Conservation (phyloP, 2,113 vertebrate genomes). For the Muntiacus reevesi region DNA sequence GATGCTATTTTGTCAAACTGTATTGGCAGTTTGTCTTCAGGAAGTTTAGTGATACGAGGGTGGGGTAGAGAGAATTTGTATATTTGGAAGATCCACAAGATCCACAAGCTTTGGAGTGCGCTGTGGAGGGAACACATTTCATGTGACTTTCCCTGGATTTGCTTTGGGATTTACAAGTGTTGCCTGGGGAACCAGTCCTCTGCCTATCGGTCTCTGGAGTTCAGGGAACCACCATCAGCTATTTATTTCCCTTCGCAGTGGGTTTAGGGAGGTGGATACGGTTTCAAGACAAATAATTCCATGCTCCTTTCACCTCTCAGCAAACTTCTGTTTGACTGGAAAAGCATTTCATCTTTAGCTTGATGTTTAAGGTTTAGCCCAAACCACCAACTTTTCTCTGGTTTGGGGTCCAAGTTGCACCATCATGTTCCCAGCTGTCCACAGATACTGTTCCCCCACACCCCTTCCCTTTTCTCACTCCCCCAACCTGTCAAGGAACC, state of each 20-base stretch:
- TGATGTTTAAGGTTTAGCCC: neutral
- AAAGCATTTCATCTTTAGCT: conserved; percentile 4
- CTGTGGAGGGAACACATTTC: neutral
- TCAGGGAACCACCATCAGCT: neutral
- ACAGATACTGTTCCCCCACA: neutral
- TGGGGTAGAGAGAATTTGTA: neutral
- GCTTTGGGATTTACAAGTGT: neutral
- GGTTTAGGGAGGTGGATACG: neutral
- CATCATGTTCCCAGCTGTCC: neutral
- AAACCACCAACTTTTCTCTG: neutral
- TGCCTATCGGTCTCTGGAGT: neutral
- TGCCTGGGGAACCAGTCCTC: neutral
- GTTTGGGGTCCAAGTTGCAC: neutral
- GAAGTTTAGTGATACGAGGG: neutral
- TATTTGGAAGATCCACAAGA: neutral
- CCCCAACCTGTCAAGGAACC: neutral
- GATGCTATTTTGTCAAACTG: neutral
- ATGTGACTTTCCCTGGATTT: neutral
- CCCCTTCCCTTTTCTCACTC: neutral
- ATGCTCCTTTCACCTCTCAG: neutral
- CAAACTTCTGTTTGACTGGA: neutral
- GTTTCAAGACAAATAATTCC: neutral
- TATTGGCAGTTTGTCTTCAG: neutral
- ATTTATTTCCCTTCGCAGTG: neutral
- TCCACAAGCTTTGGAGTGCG: neutral